A percentile compares a stretch with the other conserved stretches of the same genome.
Evolutionary conservation across 1,140 invertebrate species (phyloP).

Genomic region (Lamellibrachia luymesi): DNA sequence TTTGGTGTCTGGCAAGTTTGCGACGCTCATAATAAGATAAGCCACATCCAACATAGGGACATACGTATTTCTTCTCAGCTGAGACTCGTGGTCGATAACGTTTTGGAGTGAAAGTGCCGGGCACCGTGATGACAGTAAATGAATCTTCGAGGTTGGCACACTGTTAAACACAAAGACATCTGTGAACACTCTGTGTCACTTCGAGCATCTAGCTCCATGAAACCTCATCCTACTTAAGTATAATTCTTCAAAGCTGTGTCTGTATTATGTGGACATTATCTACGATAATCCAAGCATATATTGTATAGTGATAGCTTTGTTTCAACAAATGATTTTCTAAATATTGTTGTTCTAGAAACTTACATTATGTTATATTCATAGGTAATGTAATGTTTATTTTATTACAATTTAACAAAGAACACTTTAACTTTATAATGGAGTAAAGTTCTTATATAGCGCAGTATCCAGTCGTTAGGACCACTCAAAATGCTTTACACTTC

Average conservation of each 20-base stretch:
- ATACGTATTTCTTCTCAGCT: slow-evolving; percentile 3
- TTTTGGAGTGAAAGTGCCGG: neutral
- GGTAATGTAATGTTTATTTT: no score
- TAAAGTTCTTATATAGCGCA: no score
- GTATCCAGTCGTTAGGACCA: no score
- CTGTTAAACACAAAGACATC: neutral
- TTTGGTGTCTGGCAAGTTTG: neutral
- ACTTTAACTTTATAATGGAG: no score
- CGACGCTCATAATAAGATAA: neutral
- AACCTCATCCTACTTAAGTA: no score
- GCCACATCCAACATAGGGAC: slow-evolving; percentile 7
- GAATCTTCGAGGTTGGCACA: neutral
- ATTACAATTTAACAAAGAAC: no score
- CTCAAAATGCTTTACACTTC: no score
- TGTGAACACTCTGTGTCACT: neutral
- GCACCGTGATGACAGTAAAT: neutral
- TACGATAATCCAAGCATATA: neutral
- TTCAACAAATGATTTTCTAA: neutral
- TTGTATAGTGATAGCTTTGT: no score
- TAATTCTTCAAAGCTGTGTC: no score
- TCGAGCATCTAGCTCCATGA: no score
- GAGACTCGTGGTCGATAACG: slow-evolving; percentile 13
- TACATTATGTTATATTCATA: no score
- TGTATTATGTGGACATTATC: neutral
- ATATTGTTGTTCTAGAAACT: no score